Conservation (phyloP, 2,797 vertebrate genomes). For the Channa striata region DNA sequence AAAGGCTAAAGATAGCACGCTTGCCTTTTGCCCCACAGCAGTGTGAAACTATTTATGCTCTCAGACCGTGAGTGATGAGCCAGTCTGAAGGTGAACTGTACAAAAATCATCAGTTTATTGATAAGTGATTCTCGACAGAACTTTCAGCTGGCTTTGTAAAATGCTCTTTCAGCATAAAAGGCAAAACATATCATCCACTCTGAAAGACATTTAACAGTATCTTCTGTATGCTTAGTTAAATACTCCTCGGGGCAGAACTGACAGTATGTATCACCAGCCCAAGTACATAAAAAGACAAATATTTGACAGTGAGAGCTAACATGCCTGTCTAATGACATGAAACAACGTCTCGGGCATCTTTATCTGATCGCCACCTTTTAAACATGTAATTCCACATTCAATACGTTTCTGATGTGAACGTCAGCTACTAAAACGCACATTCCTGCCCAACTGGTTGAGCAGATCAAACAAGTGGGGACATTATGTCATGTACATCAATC, state of each 20-base stretch:
- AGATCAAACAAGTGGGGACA: background rate
- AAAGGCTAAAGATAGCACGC: background rate
- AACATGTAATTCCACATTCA: background rate
- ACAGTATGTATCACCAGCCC: constrained; percentile 1
- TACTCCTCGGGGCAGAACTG: background rate
- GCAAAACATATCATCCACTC: too few relatives aligned
- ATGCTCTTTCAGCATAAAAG: too few relatives aligned
- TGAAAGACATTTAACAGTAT: background rate
- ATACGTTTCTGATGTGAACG: background rate
- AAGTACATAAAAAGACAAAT: background rate
- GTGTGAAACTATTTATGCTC: too few relatives aligned
- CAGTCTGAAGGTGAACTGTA: too few relatives aligned
- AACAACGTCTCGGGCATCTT: background rate
- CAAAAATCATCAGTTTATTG: too few relatives aligned
- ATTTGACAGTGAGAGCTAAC: background rate
- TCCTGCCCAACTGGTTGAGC: constrained; percentile 8
- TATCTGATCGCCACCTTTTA: background rate
- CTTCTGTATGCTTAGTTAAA: too few relatives aligned
- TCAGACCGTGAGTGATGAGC: too few relatives aligned
- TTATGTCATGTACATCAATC: background rate
- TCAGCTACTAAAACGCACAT: background rate
- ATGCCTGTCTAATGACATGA: background rate
- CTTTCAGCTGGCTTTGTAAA: too few relatives aligned
- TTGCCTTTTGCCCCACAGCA: background rate
- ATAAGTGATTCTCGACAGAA: too few relatives aligned